Conservation (phyloP, 2,113 vertebrate genomes). For the Hassar affinis region DNA sequence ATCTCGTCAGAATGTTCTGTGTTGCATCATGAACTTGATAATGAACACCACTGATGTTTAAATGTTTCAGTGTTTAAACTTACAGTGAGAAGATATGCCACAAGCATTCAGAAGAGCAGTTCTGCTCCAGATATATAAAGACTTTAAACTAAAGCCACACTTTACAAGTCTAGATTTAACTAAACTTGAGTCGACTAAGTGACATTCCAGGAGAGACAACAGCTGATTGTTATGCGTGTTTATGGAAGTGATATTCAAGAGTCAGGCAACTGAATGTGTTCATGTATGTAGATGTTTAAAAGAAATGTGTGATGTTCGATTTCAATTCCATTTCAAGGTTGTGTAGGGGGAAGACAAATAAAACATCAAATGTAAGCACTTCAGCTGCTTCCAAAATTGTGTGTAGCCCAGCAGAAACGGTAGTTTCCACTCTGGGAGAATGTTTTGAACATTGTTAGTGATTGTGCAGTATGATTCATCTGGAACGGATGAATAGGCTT, state of each 20-base stretch:
- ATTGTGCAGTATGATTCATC: conserved; percentile 27
- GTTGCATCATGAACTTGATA: conserved; percentile 35
- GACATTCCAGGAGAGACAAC: conserved; percentile 30
- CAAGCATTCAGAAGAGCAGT: conserved; percentile 16
- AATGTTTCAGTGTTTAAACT: conserved; percentile 39
- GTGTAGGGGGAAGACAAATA: background rate
- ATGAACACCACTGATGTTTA: conserved; percentile 40
- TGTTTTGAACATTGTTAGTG: conserved; percentile 8
- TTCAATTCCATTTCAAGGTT: conserved; percentile 12
- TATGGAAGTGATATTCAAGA: conserved; percentile 8
- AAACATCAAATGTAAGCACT: conserved; percentile 1
- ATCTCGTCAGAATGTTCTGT: conserved; percentile 40
- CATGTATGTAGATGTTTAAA: background rate
- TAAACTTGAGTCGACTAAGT: conserved; percentile 4
- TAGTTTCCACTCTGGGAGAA: conserved; percentile 34
- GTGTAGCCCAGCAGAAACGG: conserved; percentile 35
- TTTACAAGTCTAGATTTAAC: conserved; percentile 17
- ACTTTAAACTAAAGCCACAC: conserved; percentile 1
- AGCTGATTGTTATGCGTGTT: conserved; percentile 9
- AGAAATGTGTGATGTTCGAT: background rate
- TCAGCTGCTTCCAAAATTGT: conserved; percentile 21
- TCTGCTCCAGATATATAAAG: conserved; percentile 24
- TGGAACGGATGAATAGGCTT: conserved; percentile 16
- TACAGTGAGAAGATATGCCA: conserved; percentile 35
- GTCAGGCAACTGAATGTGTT: conserved; percentile 16